These are phyloP conservation scores for Hypsopygia costalis DNA, from an alignment of 2,888 invertebrate genomes.

Conservation along the genomic window DNA sequence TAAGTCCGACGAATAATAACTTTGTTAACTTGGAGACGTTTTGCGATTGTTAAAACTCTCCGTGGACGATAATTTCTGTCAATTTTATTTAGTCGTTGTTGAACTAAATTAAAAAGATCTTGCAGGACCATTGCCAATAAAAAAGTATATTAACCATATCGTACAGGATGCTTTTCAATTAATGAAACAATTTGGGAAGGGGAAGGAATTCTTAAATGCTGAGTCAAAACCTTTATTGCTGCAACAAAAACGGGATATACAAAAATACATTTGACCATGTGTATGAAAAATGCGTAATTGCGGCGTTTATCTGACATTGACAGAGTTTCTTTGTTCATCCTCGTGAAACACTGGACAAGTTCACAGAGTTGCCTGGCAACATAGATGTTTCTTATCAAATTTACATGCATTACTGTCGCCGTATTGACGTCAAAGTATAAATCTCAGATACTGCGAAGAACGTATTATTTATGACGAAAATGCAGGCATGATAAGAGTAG, in stretches of 20 bases:
- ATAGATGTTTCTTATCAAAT: conserved; percentile 22
- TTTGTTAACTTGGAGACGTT: not conserved
- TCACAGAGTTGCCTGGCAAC: conserved; percentile 8
- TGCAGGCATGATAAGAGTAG: conserved; percentile 8
- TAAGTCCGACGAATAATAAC: conserved; percentile 14
- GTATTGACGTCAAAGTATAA: conserved; percentile 12
- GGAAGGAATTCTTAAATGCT: not conserved
- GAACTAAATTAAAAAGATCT: not conserved
- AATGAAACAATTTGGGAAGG: not conserved
- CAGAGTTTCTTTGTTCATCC: conserved; percentile 27
- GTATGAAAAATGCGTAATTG: conserved; percentile 6
- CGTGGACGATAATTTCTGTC: not conserved
- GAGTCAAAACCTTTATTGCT: not conserved
- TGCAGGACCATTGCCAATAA: not conserved
- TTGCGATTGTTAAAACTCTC: not conserved
- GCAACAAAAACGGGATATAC: conserved; percentile 4
- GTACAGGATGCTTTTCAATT: too few relatives aligned
- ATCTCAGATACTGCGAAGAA: conserved; percentile 7
- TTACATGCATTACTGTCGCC: conserved; percentile 7
- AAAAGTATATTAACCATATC: too few relatives aligned
- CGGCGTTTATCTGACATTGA: conserved; percentile 31
- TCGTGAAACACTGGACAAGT: conserved; percentile 16
- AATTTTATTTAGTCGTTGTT: not conserved
- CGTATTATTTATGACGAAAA: conserved; percentile 4
- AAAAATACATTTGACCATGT: not conserved